Evolutionary conservation across 2,113 vertebrate genomes (phyloP), one percentile per base, ranked within the genome.

Genomic region (Hippocampus abdominalis): DNA sequence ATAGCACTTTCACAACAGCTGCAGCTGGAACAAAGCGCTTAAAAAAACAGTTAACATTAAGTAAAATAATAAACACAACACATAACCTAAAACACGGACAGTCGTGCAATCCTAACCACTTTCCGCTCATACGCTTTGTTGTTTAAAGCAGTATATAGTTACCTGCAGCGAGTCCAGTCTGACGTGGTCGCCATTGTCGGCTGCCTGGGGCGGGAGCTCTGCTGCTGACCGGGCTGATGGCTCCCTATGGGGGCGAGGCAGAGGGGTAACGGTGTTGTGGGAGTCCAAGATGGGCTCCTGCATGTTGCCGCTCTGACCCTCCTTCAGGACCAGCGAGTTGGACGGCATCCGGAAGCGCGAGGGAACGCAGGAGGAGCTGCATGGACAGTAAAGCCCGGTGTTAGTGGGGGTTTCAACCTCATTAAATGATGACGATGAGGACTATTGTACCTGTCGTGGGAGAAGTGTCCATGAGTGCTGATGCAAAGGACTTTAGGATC

Each of bases 281-380:
- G 91, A 86, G 0, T 92, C 91, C 68, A 91, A 73, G 3, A 76
- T 1, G 8, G 89, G 81, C 12, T 93, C 92, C 1, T 90, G 64
- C 0, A 93, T 74, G 0, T 90, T 92, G 21, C 95, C 88, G 64
- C 81, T 88, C 85, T 93, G 94, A 4, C 91, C 95, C 18, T 93
- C 94, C 75, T 94, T 93, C 76, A 99, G 78, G 39, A 94, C 9
- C 51, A 97, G 76, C 0, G 96, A 94, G 85, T 94, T 94, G 0
- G 96, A 93, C 0, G 95, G 95, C 54, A 91, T 97, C 73, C 92
- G 93, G 87, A 96, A 99, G 65, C 95, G 94, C 0, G 97, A 99
- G 0, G 94, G 90, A 65, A 95, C 18, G 29, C 97, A 99, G 71
- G 74, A 86, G 13, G 83, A 79, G 2, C 86, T 88, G 8, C 20